Base-by-base conservation (phyloP, 2,797 vertebrate species). In the Takifugu ocellatus region DNA sequence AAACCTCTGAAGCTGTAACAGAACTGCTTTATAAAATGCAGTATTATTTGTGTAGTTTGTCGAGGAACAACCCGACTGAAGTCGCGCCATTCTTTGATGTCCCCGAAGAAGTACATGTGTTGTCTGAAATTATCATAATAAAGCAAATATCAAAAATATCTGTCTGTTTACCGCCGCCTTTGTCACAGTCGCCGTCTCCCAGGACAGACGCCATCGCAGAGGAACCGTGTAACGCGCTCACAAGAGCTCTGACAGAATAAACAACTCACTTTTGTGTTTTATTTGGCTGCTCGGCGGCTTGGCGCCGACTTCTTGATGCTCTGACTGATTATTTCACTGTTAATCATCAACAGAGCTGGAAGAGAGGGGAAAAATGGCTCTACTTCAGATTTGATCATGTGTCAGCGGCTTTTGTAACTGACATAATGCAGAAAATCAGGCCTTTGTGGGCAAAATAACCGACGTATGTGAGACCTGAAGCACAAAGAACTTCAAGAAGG, bases 121-220 rank as follows among this genome's bases (percentile, higher is more conserved):
- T 74, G 63, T 73, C 54, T 63, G 63, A 75, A 83, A 73, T 78
- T 43, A 81, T 75, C 68, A 54, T 72, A 88, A 87, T 89, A 88
- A 89, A 89, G 36, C 71, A 29, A 74, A 75, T 77, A 76, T 74
- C 68, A 74, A 57, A 65, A 61, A 72, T 1, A 0, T 21, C 27
- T 16, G 25, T 6, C 14, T 17, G 5, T 46, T 62, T 54, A 47
- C 6, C 57, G 12, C 31, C n/a, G n/a, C 15, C 43, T 44, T 17
- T 27, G 47, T 11, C 45, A 66, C 24, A 47, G 21, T 5, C 3
- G 16, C 27, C 0, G 49, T 72, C 54, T 52, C 70, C 15, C 11
- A 49, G 56, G 47, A 59, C 49, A 48, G 50, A 26, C 21, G 47
- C 57, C 68, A 57, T 59, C 51, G 54, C 25, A 43, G 21, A 56